Evolutionary conservation across 1,140 invertebrate species (phyloP).

Genomic region (Cyclina sinensis): DNA sequence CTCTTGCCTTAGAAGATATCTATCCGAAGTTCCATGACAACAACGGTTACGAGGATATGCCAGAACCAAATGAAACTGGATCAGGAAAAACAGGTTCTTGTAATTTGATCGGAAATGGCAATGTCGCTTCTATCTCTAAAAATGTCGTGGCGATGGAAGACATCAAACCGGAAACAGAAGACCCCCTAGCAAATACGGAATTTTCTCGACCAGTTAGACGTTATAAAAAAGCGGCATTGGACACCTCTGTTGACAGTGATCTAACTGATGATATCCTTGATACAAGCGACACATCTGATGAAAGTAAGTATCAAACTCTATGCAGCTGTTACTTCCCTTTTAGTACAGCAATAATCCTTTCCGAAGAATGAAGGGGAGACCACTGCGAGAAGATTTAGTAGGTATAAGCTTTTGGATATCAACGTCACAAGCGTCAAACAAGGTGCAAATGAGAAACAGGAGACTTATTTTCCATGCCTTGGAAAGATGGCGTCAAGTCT

Average conservation of each 20-base stretch:
- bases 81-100: no score
- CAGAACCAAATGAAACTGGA: not conserved
- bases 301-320: conserved; percentile 53
- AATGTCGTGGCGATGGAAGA: not conserved
- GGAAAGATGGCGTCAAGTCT: no score
- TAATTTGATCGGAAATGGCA: not conserved
- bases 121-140: not conserved
- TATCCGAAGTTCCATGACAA: conserved; percentile 6
- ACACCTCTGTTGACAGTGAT: conserved; percentile 58
- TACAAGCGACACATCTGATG: not conserved
- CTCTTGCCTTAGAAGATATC: not conserved
- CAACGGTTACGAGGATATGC: conserved; percentile 37
- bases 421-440: no score
- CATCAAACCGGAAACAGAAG: conserved; percentile 7
- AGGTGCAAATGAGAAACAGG: no score
- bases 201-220: not conserved
- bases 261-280: conserved; percentile 49
- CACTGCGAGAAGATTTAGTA: no score
- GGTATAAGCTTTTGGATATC: no score
- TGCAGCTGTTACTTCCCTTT: no score
- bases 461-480: no score
- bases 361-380: no score
- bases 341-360: no score
- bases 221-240: not conserved
- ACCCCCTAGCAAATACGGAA: not conserved